Evolutionary conservation across 1,140 invertebrate species (phyloP), one percentile per base, ranked within the genome.

Genomic region (Bombus breviceps): DNA sequence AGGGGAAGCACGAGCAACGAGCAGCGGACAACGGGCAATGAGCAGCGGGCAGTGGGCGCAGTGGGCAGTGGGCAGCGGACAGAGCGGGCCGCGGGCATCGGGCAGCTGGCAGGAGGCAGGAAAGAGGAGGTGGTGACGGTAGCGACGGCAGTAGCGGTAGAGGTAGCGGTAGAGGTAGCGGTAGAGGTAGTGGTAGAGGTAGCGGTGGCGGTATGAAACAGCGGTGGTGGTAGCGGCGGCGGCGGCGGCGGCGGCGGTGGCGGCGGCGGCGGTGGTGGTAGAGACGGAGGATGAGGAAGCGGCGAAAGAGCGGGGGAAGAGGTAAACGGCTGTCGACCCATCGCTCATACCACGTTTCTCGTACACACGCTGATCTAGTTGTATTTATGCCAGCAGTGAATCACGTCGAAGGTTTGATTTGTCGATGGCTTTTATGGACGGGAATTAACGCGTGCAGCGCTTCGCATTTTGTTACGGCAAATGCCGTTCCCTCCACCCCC

Each of bases 381-480:
- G 93, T 95, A 95, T 95, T 95, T 95, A 94, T 93, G 94, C 93
- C 91, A 89, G 94, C 93, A 95, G 92, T 95, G 94, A 95, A 95
- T 95, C 94, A 95, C 90, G 94, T 95, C 94, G 90, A 88, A 89
- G 91, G 91, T 95, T 95, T 95, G 94, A 95, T 95, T 95, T 95
- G 94, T 95, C 93, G 94, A 95, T 95, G 94, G 94, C 93, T 95
- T 95, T 95, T 94, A 95, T 95, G 93, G 94, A 93, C 93, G 92
- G 92, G 94, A 94, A 95, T 95, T 95, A 95, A 94, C 93, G 93
- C 92, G 86, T 92, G 92, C 92, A 92, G 91, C 90, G 92, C 89
- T 93, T 93, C 92, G 93, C 92, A 94, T 95, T 95, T 95, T 95
- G 93, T 94, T 95, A 93, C 93, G 93, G 91, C 92, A 94, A 94